These are phyloP conservation scores for Limnothrissa miodon DNA, from an alignment of 2,113 vertebrate genomes.

Conservation along the genomic window DNA sequence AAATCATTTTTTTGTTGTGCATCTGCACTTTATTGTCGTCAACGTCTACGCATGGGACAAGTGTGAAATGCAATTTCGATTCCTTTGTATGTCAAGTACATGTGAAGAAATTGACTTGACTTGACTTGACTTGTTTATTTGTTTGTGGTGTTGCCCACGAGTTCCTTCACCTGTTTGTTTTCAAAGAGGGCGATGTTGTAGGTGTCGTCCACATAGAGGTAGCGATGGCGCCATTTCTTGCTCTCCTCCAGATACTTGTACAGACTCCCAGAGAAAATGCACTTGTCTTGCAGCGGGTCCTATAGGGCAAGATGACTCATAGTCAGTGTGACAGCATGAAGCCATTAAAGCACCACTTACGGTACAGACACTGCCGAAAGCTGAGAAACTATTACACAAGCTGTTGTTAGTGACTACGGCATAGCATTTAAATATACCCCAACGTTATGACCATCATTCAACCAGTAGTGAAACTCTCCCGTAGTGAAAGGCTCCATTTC, in stretches of 20 bases:
- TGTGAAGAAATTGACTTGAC: no score
- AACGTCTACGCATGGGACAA: no score
- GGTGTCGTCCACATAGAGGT: conserved; percentile 82
- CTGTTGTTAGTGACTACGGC: not conserved
- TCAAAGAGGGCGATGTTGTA: conserved; percentile 83
- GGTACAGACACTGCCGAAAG: not conserved
- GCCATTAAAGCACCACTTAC: not conserved
- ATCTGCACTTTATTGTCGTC: no score
- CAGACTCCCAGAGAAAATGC: conserved; percentile 90
- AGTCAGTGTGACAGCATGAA: not conserved
- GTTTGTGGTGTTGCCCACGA: not conserved
- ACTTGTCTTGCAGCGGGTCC: conserved; percentile 82
- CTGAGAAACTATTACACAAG: not conserved
- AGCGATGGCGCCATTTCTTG: conserved; percentile 92
- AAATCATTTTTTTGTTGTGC: no score
- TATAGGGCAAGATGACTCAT: conserved; percentile 41
- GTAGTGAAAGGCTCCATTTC: not conserved
- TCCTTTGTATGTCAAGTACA: no score
- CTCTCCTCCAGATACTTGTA: conserved; percentile 93
- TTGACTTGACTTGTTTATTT: no score
- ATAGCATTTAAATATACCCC: not conserved
- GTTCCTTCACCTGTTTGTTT: conserved; percentile 79
- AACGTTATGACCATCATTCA: not conserved
- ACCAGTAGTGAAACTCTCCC: not conserved
- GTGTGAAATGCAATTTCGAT: no score